Percentiles rank a stretch among this genome's conserved stretches.
phyloP scores from a whole-genome alignment of 2,113 vertebrate genomes.

The Geococcyx californianus region DNA sequence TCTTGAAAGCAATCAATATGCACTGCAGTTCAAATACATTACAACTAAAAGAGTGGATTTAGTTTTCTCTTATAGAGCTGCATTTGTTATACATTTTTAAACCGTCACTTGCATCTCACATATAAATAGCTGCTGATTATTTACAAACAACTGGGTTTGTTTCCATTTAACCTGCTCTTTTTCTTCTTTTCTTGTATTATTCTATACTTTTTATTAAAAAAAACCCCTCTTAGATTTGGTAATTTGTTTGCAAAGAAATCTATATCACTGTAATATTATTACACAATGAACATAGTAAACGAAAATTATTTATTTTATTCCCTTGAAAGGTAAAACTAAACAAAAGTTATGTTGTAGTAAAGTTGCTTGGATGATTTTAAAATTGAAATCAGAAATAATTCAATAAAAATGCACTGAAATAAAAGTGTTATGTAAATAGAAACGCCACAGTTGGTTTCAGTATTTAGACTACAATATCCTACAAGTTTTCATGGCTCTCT shows the following conservation, averaged over 20 bases:
- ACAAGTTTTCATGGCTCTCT: background rate
- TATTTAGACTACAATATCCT: background rate
- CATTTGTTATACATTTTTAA: background rate
- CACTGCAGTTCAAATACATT: background rate
- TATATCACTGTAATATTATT: background rate
- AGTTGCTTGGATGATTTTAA: background rate
- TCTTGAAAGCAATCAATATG: conserved; percentile 39
- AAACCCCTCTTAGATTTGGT: background rate
- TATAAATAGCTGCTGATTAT: conserved; percentile 18
- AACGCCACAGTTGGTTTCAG: background rate
- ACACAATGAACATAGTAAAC: background rate
- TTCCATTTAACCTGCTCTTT: background rate
- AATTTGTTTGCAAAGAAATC: background rate
- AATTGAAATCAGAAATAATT: background rate
- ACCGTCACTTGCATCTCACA: background rate
- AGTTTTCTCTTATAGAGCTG: background rate
- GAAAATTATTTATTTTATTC: background rate
- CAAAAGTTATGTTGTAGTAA: background rate
- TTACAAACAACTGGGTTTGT: background rate
- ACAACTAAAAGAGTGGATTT: conserved; percentile 11
- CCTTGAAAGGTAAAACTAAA: background rate
- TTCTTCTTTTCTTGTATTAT: background rate
- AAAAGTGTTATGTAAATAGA: background rate
- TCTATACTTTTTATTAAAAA: background rate
- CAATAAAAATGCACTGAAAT: background rate